Evolutionary conservation across 2,797 vertebrate genomes (phyloP).

Genomic region (Enteromius treurensis): DNA sequence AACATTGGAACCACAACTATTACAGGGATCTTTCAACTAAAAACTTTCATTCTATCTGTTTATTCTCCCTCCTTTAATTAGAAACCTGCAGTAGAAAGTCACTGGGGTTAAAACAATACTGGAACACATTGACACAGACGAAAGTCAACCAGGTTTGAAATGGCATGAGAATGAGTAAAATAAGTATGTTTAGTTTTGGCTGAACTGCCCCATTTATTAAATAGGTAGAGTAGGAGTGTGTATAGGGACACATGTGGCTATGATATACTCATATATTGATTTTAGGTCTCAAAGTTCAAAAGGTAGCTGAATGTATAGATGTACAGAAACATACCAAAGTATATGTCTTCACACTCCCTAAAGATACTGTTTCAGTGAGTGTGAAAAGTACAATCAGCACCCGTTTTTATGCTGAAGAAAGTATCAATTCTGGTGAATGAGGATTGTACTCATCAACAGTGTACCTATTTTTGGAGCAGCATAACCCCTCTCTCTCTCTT

Average conservation of each 20-base stretch:
- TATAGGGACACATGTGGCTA: not conserved
- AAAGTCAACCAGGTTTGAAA: not conserved
- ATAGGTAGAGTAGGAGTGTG: not conserved
- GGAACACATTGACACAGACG: not conserved
- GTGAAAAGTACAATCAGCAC: not conserved
- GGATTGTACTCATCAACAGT: not conserved
- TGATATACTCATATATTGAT: not conserved
- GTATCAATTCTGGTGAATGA: conserved; percentile 22
- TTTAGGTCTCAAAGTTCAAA: not conserved
- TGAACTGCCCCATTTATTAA: conserved; percentile 1
- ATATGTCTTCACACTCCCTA: not conserved
- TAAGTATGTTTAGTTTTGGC: not conserved
- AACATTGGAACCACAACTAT: not conserved
- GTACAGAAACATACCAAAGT: not conserved
- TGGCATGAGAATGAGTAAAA: not conserved
- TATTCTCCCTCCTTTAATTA: not conserved
- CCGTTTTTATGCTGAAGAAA: not conserved
- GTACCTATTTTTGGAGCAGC: conserved; percentile 4
- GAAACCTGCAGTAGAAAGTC: not conserved
- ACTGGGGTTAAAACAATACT: not conserved
- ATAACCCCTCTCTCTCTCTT: conserved; percentile 60
- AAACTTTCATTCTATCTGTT: not conserved
- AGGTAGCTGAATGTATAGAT: not conserved
- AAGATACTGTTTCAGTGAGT: not conserved
- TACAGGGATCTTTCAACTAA: not conserved